A percentile compares a stretch with the other conserved stretches of the same genome.
phyloP scores from a whole-genome alignment of 2,888 invertebrate genomes.

The Caenorhabditis sp. region DNA sequence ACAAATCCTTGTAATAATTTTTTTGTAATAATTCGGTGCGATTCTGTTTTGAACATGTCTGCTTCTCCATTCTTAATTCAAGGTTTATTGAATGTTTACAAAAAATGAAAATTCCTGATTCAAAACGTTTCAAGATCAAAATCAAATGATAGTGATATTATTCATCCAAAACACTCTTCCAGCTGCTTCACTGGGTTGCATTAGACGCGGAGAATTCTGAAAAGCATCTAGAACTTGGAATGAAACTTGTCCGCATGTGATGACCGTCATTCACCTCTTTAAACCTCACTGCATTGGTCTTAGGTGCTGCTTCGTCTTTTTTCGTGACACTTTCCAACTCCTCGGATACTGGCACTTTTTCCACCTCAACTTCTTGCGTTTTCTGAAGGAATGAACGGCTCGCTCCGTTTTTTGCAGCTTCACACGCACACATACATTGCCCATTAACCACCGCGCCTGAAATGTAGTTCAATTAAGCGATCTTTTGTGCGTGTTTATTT shows the following conservation, averaged over 20 bases:
- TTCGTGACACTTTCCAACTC: constrained; percentile 14
- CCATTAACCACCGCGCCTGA: constrained; percentile 73
- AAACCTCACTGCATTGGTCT: constrained; percentile 23
- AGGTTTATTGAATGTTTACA: background rate
- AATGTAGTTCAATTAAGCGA: constrained; percentile 13
- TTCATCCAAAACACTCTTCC: constrained; percentile 60
- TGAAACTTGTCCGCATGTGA: background rate
- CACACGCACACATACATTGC: constrained; percentile 75
- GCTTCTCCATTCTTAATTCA: background rate
- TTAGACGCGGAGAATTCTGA: constrained; percentile 67
- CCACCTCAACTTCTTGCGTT: background rate
- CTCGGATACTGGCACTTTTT: constrained; percentile 5
- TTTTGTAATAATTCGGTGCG: background rate
- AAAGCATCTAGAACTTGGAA: constrained; percentile 57
- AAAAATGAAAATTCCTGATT: background rate
- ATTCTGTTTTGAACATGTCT: background rate
- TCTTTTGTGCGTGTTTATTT: background rate
- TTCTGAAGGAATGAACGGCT: background rate
- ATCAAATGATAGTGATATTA: constrained; percentile 50
- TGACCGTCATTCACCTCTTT: constrained; percentile 52
- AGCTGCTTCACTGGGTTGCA: constrained; percentile 61
- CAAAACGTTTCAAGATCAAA: background rate
- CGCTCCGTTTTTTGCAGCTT: constrained; percentile 6
- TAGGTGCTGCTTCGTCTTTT: constrained; percentile 47
- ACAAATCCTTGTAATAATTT: background rate